Percentiles rank a stretch among this genome's conserved stretches.
Evolutionary conservation across 2,888 invertebrate species (phyloP).

Genomic region (Bruchidius siliquastri): DNA sequence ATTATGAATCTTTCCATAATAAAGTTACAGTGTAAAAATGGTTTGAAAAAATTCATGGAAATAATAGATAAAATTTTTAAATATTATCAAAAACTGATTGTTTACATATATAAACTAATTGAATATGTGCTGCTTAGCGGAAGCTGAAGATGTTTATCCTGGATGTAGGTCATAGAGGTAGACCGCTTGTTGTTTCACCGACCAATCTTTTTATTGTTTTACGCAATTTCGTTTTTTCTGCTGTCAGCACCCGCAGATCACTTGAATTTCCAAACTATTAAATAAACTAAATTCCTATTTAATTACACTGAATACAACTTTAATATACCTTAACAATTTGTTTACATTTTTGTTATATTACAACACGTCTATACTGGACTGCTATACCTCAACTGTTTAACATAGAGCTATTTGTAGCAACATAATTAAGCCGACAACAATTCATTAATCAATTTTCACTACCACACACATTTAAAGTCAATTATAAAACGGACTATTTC

Average conservation of each 20-base stretch:
- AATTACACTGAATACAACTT: neutral
- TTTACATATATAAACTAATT: no score
- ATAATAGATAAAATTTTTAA: no score
- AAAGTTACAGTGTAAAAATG: no score
- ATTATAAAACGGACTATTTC: neutral
- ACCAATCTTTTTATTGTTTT: neutral
- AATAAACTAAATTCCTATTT: neutral
- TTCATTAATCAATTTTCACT: neutral
- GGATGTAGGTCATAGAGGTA: no score
- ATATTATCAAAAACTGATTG: no score
- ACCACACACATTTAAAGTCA: neutral
- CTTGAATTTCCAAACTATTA: neutral
- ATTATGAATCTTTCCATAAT: no score
- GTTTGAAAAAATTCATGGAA: no score
- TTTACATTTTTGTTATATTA: neutral
- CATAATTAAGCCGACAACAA: neutral
- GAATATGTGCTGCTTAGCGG: no score
- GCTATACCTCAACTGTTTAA: neutral
- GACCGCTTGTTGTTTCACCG: neutral
- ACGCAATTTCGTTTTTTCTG: neutral
- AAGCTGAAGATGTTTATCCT: no score
- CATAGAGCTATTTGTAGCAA: neutral
- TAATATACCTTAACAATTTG: neutral
- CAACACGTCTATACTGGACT: neutral
- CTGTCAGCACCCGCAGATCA: neutral